phyloP scores from a whole-genome alignment of 2,888 invertebrate genomes.

The Pachydiplax longipennis region DNA sequence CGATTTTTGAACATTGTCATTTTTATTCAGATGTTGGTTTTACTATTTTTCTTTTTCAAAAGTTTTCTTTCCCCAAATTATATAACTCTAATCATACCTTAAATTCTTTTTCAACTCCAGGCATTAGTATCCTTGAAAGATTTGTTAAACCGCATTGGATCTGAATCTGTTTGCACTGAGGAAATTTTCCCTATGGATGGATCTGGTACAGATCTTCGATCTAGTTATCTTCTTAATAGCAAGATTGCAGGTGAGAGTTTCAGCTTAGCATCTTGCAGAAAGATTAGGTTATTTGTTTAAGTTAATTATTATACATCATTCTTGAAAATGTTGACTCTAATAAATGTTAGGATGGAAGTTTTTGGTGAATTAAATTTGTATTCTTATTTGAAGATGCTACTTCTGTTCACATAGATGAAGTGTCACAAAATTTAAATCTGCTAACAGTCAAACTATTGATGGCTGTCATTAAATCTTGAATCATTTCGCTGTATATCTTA shows the following conservation, averaged over 20 bases:
- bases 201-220: conserved; percentile 84
- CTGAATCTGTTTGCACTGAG: conserved; percentile 89
- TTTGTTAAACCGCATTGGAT: conserved; percentile 84
- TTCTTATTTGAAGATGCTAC: too few species aligned
- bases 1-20: not conserved
- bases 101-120: conserved; percentile 51
- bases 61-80: not conserved
- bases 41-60: not conserved
- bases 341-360: too few species aligned
- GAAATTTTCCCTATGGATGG: conserved; percentile 84
- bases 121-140: conserved; percentile 91
- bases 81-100: not conserved
- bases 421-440: too few species aligned
- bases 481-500: too few species aligned
- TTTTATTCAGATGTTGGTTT: not conserved
- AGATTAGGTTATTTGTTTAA: too few species aligned
- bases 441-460: too few species aligned
- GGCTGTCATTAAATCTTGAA: too few species aligned
- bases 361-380: too few species aligned
- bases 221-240: conserved; percentile 91
- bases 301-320: too few species aligned
- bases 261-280: too few species aligned
- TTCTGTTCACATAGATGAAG: too few species aligned
- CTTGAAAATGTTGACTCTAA: not conserved
- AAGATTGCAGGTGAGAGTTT: conserved; percentile 74